Conservation (phyloP, 2,888 invertebrate genomes). For the Andrena bicolor region DNA sequence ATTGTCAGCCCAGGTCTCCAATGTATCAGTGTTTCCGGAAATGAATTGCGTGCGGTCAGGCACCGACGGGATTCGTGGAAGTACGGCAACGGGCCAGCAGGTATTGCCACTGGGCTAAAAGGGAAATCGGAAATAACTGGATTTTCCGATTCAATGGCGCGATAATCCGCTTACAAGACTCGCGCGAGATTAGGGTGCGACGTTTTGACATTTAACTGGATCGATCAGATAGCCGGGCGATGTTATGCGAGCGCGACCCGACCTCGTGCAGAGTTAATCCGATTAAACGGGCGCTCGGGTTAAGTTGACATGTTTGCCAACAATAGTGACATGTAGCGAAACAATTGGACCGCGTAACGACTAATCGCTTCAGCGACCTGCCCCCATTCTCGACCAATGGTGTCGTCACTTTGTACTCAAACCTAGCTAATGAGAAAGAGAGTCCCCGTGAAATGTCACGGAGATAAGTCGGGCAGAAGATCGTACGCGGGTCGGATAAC, state of each 20-base stretch:
- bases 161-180: slow-evolving; percentile 45
- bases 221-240: slow-evolving; percentile 28
- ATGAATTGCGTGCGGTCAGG: background rate
- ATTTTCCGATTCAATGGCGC: slow-evolving; percentile 59
- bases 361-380: background rate
- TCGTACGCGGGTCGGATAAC: background rate
- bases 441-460: background rate
- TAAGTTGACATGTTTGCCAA: slow-evolving; percentile 41
- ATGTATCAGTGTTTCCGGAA: slow-evolving; percentile 1
- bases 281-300: slow-evolving; percentile 25
- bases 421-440: background rate
- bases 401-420: too few relatives aligned
- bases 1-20: slow-evolving; percentile 3
- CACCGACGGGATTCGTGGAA: slow-evolving; percentile 40
- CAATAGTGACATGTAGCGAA: slow-evolving; percentile 2
- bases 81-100: background rate
- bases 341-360: background rate
- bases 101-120: slow-evolving; percentile 24
- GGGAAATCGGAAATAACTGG: slow-evolving; percentile 54
- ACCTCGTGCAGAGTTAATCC: slow-evolving; percentile 37
- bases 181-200: slow-evolving; percentile 19
- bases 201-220: slow-evolving; percentile 45
- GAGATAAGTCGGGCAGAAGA: background rate
- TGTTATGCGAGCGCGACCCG: background rate
- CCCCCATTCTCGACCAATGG: background rate